These are phyloP conservation scores for Zapus hudsonius DNA, from an alignment of 2,113 vertebrate genomes.

Conservation along the genomic window DNA sequence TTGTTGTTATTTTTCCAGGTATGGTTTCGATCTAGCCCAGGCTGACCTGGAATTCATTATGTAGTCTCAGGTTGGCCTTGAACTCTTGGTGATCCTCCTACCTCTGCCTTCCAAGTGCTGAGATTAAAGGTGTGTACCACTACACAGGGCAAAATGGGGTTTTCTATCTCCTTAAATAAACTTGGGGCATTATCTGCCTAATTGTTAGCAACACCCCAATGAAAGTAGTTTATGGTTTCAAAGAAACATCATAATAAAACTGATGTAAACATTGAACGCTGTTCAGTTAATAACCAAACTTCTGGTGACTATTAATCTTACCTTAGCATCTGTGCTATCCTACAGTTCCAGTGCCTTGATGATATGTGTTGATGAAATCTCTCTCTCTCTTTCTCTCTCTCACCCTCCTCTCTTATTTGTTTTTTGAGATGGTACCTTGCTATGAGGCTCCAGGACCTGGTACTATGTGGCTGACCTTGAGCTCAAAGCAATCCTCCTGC, in stretches of 20 bases:
- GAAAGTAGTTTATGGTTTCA: slow-evolving; percentile 23
- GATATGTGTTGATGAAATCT: slow-evolving; percentile 1
- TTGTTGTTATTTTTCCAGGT: no score
- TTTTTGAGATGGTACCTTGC: neutral
- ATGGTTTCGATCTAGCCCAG: no score
- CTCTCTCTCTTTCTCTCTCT: neutral
- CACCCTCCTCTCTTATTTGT: neutral
- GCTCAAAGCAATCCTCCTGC: neutral
- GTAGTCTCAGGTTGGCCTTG: no score
- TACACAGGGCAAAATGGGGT: no score
- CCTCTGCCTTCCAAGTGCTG: no score
- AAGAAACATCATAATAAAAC: slow-evolving; percentile 15
- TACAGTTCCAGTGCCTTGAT: neutral
- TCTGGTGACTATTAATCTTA: slow-evolving; percentile 26
- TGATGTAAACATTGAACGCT: neutral
- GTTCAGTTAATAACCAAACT: slow-evolving; percentile 43
- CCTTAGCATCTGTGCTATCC: slow-evolving; percentile 12
- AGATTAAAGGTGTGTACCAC: no score
- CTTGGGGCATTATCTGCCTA: neutral
- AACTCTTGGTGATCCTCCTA: no score
- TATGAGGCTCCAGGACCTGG: neutral
- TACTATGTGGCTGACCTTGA: neutral
- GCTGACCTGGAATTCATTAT: no score
- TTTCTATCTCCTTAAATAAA: slow-evolving; percentile 26
- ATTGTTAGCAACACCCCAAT: slow-evolving; percentile 21